Evolutionary conservation across 2,113 vertebrate genomes (phyloP), one percentile per base, ranked within the genome.

Genomic region (Synodontis membranacea): DNA sequence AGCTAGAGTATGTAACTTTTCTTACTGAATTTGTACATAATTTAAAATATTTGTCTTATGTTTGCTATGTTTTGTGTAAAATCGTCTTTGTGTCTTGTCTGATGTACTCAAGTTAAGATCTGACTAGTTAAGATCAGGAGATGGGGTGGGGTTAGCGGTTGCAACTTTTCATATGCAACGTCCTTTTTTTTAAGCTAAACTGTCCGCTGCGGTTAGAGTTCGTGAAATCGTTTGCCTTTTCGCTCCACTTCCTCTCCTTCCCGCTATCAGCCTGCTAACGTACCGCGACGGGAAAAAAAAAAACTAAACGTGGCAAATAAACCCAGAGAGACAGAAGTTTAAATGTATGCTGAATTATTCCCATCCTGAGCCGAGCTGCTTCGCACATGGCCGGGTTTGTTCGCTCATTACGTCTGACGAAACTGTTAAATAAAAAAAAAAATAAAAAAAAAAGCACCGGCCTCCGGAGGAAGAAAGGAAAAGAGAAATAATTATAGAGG

Each of bases 261-360:
- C 68, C 52, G 48, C 64, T 87, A 75, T 86, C 56, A 74, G 74
- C 44, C 82, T 72, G 58, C 68, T 87, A 87, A 87, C 82, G 48
- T 12, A 54, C 64, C 42, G 54, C 48, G 72, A 84, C 25, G 28
- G 54, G 58, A 85, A 84, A 46, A 79, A 78, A 82, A 68, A 34
- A 34, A 17, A 3, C 42, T 1, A 72, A 81, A 86, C 74, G 72
- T 12, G 44, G 81, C 46, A 15, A 70, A 86, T 81, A 74, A 84
- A 64, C 76, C 79, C 79, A 11, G 31, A 48, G 52, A 39, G 60
- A 68, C 83, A 76, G 79, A 48, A 56, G 80, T 87, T 76, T 80
- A 75, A 84, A 89, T 60, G 62, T 80, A 90, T 91, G 90, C 88
- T 84, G 84, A 90, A 86, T 87, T 89, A 89, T 91, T 83, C 86